Evolutionary conservation across 2,113 vertebrate genomes (phyloP).

Genomic region (Leucopternis melanops): DNA sequence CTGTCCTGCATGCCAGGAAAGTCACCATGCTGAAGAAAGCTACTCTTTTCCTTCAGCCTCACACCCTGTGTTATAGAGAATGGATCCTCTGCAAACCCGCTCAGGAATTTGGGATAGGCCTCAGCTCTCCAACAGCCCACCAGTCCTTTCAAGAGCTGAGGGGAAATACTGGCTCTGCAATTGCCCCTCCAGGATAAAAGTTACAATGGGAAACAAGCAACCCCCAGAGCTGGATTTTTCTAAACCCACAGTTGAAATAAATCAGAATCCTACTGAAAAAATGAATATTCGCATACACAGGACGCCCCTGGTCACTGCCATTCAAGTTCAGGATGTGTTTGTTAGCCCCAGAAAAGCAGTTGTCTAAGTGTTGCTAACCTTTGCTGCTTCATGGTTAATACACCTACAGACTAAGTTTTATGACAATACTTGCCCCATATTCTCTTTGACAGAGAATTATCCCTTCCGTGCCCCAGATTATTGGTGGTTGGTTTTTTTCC

Average conservation of each 20-base stretch:
- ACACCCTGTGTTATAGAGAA: neutral
- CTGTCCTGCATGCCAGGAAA: neutral
- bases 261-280: neutral
- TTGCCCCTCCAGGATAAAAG: neutral
- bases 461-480: rapidly evolving
- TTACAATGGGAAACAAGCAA: neutral
- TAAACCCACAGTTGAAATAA: neutral
- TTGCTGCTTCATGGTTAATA: neutral
- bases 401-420: neutral
- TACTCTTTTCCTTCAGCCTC: neutral
- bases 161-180: neutral
- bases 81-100: neutral
- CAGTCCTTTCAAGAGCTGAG: neutral
- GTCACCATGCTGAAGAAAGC: rapidly evolving
- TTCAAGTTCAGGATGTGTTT: neutral
- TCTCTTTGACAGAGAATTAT: neutral
- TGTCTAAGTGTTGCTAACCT: neutral
- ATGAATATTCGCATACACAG: neutral
- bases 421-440: neutral
- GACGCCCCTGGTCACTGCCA: neutral
- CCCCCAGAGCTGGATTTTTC: neutral
- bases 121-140: neutral
- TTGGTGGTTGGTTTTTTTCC: neutral
- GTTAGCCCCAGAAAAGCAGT: neutral
- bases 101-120: neutral